These are phyloP conservation scores for Diaphora mendica DNA, from an alignment of 2,888 invertebrate species.

Conservation along the genomic window DNA sequence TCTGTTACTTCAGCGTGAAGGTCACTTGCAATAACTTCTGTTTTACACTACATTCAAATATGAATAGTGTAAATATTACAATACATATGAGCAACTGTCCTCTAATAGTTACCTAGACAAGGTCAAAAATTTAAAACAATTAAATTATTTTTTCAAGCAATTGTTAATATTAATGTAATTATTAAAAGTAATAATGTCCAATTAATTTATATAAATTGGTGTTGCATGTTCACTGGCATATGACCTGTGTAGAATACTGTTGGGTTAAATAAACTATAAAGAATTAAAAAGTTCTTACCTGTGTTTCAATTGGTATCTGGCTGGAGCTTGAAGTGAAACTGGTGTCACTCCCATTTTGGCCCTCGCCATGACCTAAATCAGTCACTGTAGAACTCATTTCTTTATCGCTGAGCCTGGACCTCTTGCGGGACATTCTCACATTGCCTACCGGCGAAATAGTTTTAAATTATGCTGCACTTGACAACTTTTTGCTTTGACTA, in stretches of 20 bases:
- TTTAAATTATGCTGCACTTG: slow-evolving; percentile 21
- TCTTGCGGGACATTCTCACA: slow-evolving; percentile 83
- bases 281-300: slow-evolving; percentile 54
- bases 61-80: not conserved
- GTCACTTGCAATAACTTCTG: slow-evolving; percentile 10
- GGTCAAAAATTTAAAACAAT: not conserved
- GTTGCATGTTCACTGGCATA: not conserved
- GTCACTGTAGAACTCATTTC: slow-evolving; percentile 73
- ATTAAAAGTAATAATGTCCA: not conserved
- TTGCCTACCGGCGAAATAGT: slow-evolving; percentile 49
- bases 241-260: too few species aligned
- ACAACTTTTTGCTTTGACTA: slow-evolving; percentile 7
- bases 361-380: slow-evolving; percentile 64
- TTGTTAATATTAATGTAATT: not conserved
- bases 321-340: slow-evolving; percentile 65
- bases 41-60: slow-evolving; percentile 1
- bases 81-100: not conserved
- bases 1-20: slow-evolving; percentile 7
- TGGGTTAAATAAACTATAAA: not conserved
- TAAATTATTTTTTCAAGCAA: not conserved
- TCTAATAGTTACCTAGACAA: not conserved
- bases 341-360: slow-evolving; percentile 70
- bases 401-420: slow-evolving; percentile 68
- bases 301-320: slow-evolving; percentile 52
- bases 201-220: not conserved